Conservation (phyloP, 2,797 vertebrate genomes). For the Tokudaia tokunoshimensis region DNA sequence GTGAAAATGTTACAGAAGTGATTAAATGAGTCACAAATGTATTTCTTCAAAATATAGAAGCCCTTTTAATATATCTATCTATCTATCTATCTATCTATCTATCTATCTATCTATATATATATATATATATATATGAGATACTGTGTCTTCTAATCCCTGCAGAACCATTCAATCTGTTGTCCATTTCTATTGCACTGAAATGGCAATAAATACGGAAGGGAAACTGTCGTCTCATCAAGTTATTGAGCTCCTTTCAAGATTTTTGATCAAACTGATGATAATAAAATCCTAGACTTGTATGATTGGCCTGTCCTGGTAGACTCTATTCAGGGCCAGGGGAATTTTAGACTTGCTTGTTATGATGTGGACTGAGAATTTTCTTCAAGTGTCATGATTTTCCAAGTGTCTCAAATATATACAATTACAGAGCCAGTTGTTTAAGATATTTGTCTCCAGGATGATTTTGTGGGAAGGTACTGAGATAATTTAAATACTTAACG, state of each 20-base stretch:
- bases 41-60: background rate
- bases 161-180: conserved; percentile 37
- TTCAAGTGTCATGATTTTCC: background rate
- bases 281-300: conserved; percentile 49
- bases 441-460: background rate
- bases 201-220: conserved; percentile 51
- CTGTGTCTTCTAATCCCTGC: conserved; percentile 29
- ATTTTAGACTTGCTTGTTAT: background rate
- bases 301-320: background rate
- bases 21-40: conserved; percentile 34
- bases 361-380: background rate
- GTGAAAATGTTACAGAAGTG: conserved; percentile 14
- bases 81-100: too few relatives aligned
- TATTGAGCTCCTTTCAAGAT: conserved; percentile 46
- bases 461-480: background rate
- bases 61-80: background rate
- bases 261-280: conserved; percentile 51
- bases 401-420: background rate
- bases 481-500: background rate
- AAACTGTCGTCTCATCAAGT: conserved; percentile 61
- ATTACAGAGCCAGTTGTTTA: background rate
- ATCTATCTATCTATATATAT: conserved; percentile 37
- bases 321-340: background rate
- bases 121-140: conserved; percentile 22
- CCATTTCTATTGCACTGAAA: conserved; percentile 49